Evolutionary conservation across 2,888 invertebrate species (phyloP).

Genomic region (Heliconius ethilla): DNA sequence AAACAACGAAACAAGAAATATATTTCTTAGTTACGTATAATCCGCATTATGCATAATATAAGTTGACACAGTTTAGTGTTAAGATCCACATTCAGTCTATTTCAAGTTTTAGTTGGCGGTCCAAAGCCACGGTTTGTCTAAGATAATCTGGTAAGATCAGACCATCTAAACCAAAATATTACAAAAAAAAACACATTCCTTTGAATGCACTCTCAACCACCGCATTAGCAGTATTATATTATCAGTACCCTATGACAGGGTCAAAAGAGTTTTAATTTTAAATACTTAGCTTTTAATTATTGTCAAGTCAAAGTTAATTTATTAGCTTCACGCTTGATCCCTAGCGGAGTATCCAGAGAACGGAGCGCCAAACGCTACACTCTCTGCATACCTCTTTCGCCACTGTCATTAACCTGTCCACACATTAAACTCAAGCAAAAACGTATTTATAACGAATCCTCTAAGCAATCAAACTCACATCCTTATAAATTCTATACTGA

Average conservation of each 20-base stretch:
- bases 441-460: not conserved
- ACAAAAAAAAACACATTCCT: too few species aligned
- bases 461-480: constrained; percentile 83
- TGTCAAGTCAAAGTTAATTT: not conserved
- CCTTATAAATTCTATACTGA: constrained; percentile 97
- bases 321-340: not conserved
- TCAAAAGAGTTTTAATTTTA: too few species aligned
- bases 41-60: not conserved
- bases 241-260: too few species aligned
- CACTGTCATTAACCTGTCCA: not conserved
- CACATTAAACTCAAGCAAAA: not conserved
- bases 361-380: not conserved
- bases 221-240: too few species aligned
- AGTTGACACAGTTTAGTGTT: not conserved
- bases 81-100: not conserved
- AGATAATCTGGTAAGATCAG: too few species aligned
- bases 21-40: not conserved
- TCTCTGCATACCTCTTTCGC: not conserved
- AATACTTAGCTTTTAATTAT: too few species aligned
- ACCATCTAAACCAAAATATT: too few species aligned
- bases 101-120: too few species aligned
- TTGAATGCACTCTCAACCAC: too few species aligned
- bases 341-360: not conserved
- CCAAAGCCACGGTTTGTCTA: too few species aligned
- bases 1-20: not conserved